Evolutionary conservation across 2,888 invertebrate species (phyloP), one percentile per base, ranked within the genome.

Genomic region (Disparrhopalites patrizii): DNA sequence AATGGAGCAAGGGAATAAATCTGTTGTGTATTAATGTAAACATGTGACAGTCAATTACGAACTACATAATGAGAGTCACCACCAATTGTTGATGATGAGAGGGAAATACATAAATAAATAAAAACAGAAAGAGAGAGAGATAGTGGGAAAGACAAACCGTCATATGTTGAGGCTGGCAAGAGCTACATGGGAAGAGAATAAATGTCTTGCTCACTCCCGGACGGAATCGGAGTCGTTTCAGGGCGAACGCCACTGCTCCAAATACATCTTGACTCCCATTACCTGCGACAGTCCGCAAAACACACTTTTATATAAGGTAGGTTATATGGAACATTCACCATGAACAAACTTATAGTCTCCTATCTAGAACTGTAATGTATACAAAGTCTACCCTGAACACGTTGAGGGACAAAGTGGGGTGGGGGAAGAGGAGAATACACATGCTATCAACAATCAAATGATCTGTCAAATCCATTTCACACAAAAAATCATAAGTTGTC

Each of bases 151-250:
- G 67, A 43, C 62, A 61, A 80, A 89, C 89, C 80, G 83, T 84
- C 86, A 89, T 89, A 73, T 84, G 82, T 43, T 80, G 79, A 3
- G 85, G 82, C 70, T 86, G 84, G 78, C 93, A 93, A 61, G 83
- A 83, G 13, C 87, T 85, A 80, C 93, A 94, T 0, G 91, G 89
- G 77, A 94, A 78, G 47, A 94, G 81, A 68, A 94, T 82, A 70
- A 94, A 86, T 2, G 88, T 89, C 77, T 91, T 89, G 0, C 92
- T 88, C 27, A 89, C 91, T 0, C 89, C 94, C 1, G 91, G 85
- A 33, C 93, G 84, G 83, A 90, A 92, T 66, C 88, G 85, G 54
- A 92, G 81, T n/a, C n/a, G n/a, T 67, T 83, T 85, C 23, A 75
- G 66, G 18, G 90, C 89, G 77, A 85, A 86, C 55, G 85, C 85